A percentile compares a stretch with the other conserved stretches of the same genome.
phyloP scores from a whole-genome alignment of 2,113 vertebrate species.

The Myrmecophaga tridactyla region DNA sequence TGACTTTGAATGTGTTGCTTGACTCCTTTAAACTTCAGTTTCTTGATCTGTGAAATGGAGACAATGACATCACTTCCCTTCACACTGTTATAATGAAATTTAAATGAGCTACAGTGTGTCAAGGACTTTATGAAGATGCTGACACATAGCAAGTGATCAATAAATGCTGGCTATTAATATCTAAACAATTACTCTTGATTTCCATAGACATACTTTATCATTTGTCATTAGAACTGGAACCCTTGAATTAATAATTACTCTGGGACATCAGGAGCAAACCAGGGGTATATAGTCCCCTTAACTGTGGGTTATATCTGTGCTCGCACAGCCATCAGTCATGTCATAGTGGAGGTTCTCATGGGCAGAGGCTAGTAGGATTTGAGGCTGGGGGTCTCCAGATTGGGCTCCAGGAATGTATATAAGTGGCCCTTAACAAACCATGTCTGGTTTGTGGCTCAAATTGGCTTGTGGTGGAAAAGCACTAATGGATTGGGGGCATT shows the following conservation, averaged over 20 bases:
- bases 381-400: neutral
- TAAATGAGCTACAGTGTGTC: neutral
- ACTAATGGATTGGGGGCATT: slow-evolving; percentile 70
- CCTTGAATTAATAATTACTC: neutral
- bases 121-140: neutral
- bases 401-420: slow-evolving; percentile 43
- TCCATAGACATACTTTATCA: neutral
- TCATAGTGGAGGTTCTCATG: neutral
- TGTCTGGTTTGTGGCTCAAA: slow-evolving; percentile 58
- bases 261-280: neutral
- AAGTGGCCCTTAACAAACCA: slow-evolving; percentile 68
- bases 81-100: neutral
- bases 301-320: neutral
- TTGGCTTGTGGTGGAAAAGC: slow-evolving; percentile 55
- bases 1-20: neutral
- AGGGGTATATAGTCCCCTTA: neutral
- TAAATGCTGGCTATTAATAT: neutral
- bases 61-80: neutral
- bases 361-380: neutral
- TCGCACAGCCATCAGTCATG: neutral
- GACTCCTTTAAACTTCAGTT: neutral
- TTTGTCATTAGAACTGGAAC: neutral
- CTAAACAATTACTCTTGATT: slow-evolving; percentile 18
- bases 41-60: neutral
- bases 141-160: neutral